Evolutionary conservation across 2,113 vertebrate genomes (phyloP).

Genomic region (Trochalopteron elliotii): DNA sequence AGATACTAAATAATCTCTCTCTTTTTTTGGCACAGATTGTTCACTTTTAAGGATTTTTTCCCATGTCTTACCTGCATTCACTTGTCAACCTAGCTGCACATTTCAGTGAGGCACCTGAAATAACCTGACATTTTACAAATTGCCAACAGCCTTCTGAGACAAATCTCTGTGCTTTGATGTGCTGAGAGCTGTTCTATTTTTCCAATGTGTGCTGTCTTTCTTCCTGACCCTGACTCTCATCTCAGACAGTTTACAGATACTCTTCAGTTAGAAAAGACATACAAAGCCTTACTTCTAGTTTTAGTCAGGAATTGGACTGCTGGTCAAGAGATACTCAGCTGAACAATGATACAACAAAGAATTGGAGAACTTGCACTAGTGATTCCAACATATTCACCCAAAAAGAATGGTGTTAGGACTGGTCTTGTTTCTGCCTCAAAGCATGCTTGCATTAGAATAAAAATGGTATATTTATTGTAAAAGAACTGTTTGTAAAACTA

Average conservation of each 20-base stretch:
- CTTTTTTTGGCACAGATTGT: neutral
- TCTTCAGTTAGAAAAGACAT: neutral
- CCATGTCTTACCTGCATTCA: neutral
- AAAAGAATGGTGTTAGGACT: neutral
- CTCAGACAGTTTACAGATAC: neutral
- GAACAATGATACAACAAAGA: neutral
- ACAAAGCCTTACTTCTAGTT: neutral
- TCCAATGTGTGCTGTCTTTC: neutral
- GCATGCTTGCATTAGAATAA: neutral
- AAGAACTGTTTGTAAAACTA: neutral
- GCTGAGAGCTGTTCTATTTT: neutral
- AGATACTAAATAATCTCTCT: neutral
- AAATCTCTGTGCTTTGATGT: neutral
- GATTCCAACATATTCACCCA: neutral
- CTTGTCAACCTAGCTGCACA: neutral
- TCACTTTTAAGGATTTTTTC: neutral
- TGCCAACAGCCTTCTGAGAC: neutral
- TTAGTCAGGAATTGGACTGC: neutral
- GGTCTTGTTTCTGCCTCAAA: neutral
- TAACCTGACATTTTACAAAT: neutral
- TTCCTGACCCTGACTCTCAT: neutral
- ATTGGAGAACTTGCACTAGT: neutral
- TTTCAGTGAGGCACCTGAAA: neutral
- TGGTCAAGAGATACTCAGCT: neutral
- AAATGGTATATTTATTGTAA: neutral